Base-by-base conservation (phyloP, 2,888 invertebrate genomes). In the Leptopterna dolabrata region DNA sequence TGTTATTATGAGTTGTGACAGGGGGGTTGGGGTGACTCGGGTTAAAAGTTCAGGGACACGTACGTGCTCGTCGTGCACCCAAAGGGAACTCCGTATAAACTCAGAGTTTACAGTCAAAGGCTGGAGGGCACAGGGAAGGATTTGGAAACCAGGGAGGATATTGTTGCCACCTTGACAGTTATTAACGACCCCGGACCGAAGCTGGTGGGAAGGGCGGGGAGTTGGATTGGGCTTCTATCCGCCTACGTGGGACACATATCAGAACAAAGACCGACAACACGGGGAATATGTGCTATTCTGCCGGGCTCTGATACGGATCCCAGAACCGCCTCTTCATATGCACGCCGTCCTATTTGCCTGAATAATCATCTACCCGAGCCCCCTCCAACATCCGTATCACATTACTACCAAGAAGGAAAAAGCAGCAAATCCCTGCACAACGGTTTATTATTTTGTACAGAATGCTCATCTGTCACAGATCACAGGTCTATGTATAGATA, bases 151-250 rank as follows among this genome's bases (percentile, higher is more conserved):
- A 0, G 27, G 43, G 16, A 24, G 45, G 78, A 47, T 45, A 78
- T 45, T 47, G 78, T 78, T 78, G 78, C 78, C 78, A 47, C 78
- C 78, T 78, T 78, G 78, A 78, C 78, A 78, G 45, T 78, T 78
- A 78, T 78, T 78, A 78, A 78, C 78, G 78, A 78, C 45, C 45
- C 78, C 29, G 14, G 36, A 27, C 24, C 24, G 24, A 36, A 11
- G 3, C 11, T 3, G 55, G 4, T 55, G 55, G 11, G 36, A 7
- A 16, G 73, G 36, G 63, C 16, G 63, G 6, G 24, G 36, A 9
- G 19, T 14, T 30, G 9, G 19, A n/a, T n/a, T n/a, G n/a, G 73
- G 73, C 73, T 73, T 73, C 36, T 73, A 73, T 73, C 73, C 73
- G 36, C 73, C 73, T 73, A 73, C 73, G 73, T 73, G 73, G 73